phyloP scores from a whole-genome alignment of 2,797 vertebrate genomes.

The Chloroceryle inda region DNA sequence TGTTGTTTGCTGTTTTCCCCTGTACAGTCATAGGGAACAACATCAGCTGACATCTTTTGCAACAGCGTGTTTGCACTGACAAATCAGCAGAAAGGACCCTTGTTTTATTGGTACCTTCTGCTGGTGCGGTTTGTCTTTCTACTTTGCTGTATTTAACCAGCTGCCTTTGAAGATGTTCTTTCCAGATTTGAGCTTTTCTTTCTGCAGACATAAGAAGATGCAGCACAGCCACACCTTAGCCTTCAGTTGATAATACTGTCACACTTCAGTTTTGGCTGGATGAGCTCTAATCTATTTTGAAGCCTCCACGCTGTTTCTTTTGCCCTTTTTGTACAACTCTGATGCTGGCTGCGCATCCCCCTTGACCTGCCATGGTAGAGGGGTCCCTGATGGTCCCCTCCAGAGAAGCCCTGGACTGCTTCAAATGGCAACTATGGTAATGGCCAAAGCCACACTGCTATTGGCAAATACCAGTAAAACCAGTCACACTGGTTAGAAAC shows the following conservation, averaged over 20 bases:
- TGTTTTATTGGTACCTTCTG: not conserved
- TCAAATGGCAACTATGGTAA: slow-evolving; percentile 7
- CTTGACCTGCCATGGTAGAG: not conserved
- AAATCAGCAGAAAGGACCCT: not conserved
- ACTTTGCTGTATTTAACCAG: not conserved
- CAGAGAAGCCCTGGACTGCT: not conserved
- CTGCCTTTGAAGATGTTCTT: slow-evolving; percentile 28
- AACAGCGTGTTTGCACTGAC: not conserved
- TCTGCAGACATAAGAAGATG: slow-evolving; percentile 4
- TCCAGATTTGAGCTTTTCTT: slow-evolving; percentile 24
- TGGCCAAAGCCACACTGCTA: slow-evolving; percentile 38
- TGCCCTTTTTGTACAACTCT: not conserved
- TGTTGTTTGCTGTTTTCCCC: not conserved
- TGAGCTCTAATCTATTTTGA: not conserved
- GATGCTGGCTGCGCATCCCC: accelerated
- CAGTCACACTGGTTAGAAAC: slow-evolving; percentile 61
- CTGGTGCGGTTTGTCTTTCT: not conserved
- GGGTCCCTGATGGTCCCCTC: not conserved
- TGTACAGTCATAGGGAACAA: not conserved
- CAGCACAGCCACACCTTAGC: not conserved
- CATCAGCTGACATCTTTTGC: not conserved
- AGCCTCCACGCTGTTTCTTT: not conserved
- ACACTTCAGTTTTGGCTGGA: not conserved
- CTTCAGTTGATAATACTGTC: slow-evolving; percentile 24
- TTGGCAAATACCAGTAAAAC: slow-evolving; percentile 67